Conservation (phyloP, 2,113 vertebrate genomes). For the Cyprinodon tularosa region DNA sequence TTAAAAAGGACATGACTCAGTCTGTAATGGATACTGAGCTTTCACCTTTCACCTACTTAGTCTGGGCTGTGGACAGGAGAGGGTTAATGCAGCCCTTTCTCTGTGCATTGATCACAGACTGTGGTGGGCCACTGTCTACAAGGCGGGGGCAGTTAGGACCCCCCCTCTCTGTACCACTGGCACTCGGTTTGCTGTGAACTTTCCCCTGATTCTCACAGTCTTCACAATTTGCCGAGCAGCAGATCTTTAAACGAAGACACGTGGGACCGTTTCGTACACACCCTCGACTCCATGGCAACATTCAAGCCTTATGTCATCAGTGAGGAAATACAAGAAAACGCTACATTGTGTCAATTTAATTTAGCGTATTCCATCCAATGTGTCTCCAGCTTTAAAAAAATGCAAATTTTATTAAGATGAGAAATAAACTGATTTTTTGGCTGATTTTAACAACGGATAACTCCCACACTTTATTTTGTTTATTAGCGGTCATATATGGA, state of each 20-base stretch:
- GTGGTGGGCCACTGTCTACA: constrained; percentile 8
- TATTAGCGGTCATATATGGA: too few relatives aligned
- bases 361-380: too few relatives aligned
- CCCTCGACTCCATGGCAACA: constrained; percentile 33
- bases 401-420: too few relatives aligned
- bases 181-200: constrained; percentile 75
- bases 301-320: not conserved
- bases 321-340: not conserved
- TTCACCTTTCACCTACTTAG: constrained; percentile 78
- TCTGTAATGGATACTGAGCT: constrained; percentile 45
- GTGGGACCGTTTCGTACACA: constrained; percentile 8
- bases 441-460: too few relatives aligned
- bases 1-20: not conserved
- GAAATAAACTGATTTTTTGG: too few relatives aligned
- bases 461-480: too few relatives aligned
- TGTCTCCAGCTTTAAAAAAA: too few relatives aligned
- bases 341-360: not conserved
- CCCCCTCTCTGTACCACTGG: constrained; percentile 30
- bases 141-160: constrained; percentile 27
- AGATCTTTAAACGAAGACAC: constrained; percentile 24
- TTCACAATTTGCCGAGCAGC: constrained; percentile 15
- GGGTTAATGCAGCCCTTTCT: constrained; percentile 63
- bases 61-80: constrained; percentile 51
- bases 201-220: constrained; percentile 84
- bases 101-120: constrained; percentile 46